phyloP scores from a whole-genome alignment of 2,113 vertebrate species.

The Lasiurus cinereus region DNA sequence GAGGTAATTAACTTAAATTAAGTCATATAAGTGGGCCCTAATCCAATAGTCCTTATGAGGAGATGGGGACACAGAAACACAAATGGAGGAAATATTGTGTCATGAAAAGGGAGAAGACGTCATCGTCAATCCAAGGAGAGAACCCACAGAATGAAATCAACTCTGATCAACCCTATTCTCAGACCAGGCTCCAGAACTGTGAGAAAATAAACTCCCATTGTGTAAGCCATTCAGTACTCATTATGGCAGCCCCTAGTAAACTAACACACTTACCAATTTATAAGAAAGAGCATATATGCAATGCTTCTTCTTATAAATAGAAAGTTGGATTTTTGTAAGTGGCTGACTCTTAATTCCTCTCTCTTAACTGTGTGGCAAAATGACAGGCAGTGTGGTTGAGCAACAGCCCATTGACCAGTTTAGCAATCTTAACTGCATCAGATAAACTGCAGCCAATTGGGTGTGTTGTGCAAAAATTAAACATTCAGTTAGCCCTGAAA shows the following conservation, averaged over 20 bases:
- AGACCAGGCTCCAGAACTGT: neutral
- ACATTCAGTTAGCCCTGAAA: neutral
- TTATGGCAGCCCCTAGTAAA: neutral
- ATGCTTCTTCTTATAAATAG: neutral
- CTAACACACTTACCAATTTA: neutral
- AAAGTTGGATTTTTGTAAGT: slow-evolving; percentile 9
- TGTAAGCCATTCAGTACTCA: neutral
- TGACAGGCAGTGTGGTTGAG: neutral
- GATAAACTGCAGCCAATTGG: neutral
- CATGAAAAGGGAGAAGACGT: neutral
- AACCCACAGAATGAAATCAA: neutral
- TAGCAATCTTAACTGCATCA: neutral
- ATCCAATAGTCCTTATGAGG: neutral
- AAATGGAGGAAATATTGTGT: neutral
- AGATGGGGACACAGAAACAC: neutral
- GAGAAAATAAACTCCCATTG: neutral
- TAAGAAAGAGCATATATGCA: neutral
- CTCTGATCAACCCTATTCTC: neutral
- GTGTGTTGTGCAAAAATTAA: slow-evolving; percentile 17
- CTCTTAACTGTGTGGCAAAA: neutral
- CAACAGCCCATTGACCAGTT: neutral
- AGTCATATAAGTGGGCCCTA: neutral
- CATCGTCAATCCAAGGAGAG: neutral
- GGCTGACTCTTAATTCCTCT: neutral
- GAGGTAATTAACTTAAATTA: neutral